Base-by-base conservation (phyloP, 2,113 vertebrate species). In the Campylorhamphus procurvoides region DNA sequence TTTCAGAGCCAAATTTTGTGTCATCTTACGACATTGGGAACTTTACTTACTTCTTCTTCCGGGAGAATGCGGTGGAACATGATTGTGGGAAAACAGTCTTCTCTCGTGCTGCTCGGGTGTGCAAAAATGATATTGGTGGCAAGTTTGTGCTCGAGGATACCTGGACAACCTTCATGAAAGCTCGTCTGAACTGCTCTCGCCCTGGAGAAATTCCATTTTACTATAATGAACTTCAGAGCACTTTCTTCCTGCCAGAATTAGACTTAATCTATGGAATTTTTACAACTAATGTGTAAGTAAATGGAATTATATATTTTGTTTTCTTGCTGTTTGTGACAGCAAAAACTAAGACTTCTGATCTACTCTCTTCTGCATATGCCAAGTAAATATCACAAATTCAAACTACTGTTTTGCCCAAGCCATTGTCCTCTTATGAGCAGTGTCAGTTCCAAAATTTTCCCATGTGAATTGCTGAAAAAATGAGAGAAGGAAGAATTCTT, bases 91-190 rank as follows among this genome's bases (percentile, higher is more conserved):
- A 99, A 82, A 99, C 98, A 0, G 98, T 99, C 71, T 99, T 99
- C 97, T 99, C 99, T 56, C 98, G 99, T 10, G 99, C 98, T 1
- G 99, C 99, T 3, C 98, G 99, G 0, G 99, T 99, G 27, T 99
- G 99, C 93, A 99, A 99, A 96, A 99, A 99, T 1, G 99, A 99
- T 96, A 98, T 99, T 2, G 99, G 99, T 5, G 99, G 99, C 4
- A 98, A 99, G 8, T 99, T 99, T 63, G 98, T 99, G 49, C 97
- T 99, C 83, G 99, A 99, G 88, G 99, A 99, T 90, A 99, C 99
- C 3, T 99, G 99, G 99, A 99, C 99, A 84, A 99, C 99, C 6
- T 99, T 99, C 97, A 99, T 99, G 99, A 99, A 99, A 96, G 99
- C 99, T 25, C 97, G 99, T 13, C 97, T 99, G 29, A 99, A 99